A percentile compares a stretch with the other conserved stretches of the same genome.
Conservation (phyloP, 92 coral and sea anemone genomes). For the Zoanthus solanderi region DNA sequence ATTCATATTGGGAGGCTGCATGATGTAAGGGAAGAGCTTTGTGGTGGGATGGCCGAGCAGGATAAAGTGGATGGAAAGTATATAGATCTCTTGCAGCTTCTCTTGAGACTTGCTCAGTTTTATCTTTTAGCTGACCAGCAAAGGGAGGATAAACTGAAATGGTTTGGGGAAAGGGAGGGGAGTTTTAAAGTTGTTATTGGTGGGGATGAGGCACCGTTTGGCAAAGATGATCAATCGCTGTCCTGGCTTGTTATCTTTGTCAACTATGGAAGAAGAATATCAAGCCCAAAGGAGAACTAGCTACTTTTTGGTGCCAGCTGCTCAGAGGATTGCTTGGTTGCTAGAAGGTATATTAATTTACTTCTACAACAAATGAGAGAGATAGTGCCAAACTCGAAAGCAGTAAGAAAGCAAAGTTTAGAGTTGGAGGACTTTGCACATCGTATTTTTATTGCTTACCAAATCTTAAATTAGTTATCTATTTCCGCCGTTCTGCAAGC, state of each 20-base stretch:
- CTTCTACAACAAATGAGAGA: conserved; percentile 20
- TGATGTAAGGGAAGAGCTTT: no score
- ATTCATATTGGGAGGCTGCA: no score
- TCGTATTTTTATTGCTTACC: no score
- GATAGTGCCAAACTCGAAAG: background rate
- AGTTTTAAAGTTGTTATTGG: background rate
- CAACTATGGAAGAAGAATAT: no score
- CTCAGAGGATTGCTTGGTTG: background rate
- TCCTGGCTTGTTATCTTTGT: conserved; percentile 28
- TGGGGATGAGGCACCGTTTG: conserved; percentile 23
- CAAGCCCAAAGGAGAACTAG: background rate
- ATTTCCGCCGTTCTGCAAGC: no score
- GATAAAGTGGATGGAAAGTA: conserved; percentile 29
- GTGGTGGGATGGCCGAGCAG: conserved; percentile 42
- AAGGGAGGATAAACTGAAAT: conserved; percentile 39
- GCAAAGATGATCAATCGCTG: conserved; percentile 38
- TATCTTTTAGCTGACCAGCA: conserved; percentile 41
- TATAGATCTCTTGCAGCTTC: conserved; percentile 36
- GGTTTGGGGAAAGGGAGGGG: background rate
- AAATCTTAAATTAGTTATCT: no score
- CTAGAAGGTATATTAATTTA: conserved; percentile 3
- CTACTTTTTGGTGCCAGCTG: conserved; percentile 55
- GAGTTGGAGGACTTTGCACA: no score
- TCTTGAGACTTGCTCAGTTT: conserved; percentile 31
- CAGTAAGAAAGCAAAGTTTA: no score